A percentile compares a stretch with the other conserved stretches of the same genome.
phyloP scores from a whole-genome alignment of 2,888 invertebrate species.

The Hoplodrina blanda region DNA sequence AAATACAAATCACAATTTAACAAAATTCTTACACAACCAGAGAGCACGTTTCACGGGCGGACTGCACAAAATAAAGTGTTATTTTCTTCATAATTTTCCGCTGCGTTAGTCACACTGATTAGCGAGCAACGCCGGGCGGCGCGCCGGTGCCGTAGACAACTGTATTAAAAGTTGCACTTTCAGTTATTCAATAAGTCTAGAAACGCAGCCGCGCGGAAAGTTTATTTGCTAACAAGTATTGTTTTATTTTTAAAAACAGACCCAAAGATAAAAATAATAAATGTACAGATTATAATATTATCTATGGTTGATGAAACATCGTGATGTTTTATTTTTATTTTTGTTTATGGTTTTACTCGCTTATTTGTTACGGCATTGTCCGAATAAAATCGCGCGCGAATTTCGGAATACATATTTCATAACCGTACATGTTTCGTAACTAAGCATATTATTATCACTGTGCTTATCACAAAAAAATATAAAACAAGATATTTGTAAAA shows the following conservation, averaged over 20 bases:
- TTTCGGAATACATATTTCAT: not conserved
- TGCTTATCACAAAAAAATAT: not conserved
- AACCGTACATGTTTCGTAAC: not conserved
- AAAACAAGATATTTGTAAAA: not conserved
- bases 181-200: conserved; percentile 45
- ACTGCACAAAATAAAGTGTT: conserved; percentile 33
- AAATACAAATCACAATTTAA: not conserved
- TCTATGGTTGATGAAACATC: conserved; percentile 40
- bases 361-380: conserved; percentile 13
- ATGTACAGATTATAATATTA: conserved; percentile 25
- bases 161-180: conserved; percentile 38
- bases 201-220: conserved; percentile 33
- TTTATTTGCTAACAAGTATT: conserved; percentile 24
- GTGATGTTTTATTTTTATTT: conserved; percentile 21
- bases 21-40: not conserved
- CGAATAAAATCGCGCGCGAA: not conserved
- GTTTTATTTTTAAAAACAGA: conserved; percentile 29
- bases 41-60: not conserved
- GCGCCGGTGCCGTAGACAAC: conserved; percentile 7
- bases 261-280: conserved; percentile 19
- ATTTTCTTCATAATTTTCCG: conserved; percentile 61
- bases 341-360: conserved; percentile 22
- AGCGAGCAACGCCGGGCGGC: conserved; percentile 12
- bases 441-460: not conserved
- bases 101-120: conserved; percentile 55